Conservation (phyloP, 2,113 vertebrate species). For the Bujurquina vittata region DNA sequence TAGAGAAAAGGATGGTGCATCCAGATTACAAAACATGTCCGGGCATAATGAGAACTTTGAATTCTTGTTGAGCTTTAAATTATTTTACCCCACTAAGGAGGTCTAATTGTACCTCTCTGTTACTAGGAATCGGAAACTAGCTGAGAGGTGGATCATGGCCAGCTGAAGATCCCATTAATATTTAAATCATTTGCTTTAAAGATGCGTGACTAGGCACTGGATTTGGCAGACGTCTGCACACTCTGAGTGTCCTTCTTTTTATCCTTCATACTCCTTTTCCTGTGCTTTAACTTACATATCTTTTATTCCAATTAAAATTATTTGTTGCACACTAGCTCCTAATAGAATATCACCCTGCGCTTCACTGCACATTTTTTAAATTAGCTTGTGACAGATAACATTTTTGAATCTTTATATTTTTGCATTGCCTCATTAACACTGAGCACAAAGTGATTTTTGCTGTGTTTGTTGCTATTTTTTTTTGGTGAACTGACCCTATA, state of each 20-base stretch:
- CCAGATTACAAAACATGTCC: too few species aligned
- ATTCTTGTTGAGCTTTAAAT: too few species aligned
- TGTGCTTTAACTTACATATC: not conserved
- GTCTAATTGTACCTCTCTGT: too few species aligned
- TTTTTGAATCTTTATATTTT: not conserved
- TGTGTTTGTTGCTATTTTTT: not conserved
- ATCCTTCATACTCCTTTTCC: not conserved
- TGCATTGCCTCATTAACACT: not conserved
- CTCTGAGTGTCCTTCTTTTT: not conserved
- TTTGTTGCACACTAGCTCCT: not conserved
- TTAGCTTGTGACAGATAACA: not conserved
- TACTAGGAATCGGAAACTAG: too few species aligned
- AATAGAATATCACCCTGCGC: not conserved
- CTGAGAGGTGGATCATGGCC: too few species aligned
- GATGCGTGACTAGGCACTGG: too few species aligned
- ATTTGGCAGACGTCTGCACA: too few species aligned
- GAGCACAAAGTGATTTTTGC: not conserved
- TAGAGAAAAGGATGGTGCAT: not conserved
- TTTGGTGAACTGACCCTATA: not conserved
- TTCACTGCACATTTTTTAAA: conserved; percentile 4
- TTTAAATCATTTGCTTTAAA: too few species aligned
- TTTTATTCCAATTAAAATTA: not conserved
- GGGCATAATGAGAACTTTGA: not conserved
- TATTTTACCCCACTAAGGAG: too few species aligned
- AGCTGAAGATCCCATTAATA: too few species aligned